Conservation (phyloP, 1,140 invertebrate genomes). For the Capitella teleta region DNA sequence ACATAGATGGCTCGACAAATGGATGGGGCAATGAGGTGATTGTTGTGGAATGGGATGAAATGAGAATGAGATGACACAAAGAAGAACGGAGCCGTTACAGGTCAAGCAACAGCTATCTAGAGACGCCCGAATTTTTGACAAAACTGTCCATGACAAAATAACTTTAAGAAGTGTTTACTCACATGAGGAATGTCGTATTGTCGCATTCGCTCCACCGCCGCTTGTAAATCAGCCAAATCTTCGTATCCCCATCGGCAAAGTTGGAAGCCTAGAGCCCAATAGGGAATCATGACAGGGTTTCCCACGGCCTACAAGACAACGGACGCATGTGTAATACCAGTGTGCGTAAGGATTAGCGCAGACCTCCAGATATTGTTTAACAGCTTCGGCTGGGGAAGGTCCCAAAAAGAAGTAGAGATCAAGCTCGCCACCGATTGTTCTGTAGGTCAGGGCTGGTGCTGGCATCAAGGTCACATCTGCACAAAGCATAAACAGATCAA, state of each 20-base stretch:
- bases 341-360: background rate
- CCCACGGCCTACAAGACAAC: constrained; percentile 33
- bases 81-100: too few relatives aligned
- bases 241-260: constrained; percentile 41
- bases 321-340: background rate
- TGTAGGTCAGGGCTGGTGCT: constrained; percentile 28
- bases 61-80: too few relatives aligned
- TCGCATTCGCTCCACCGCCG: constrained; percentile 24
- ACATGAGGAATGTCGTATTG: constrained; percentile 30
- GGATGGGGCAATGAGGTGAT: too few relatives aligned
- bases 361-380: constrained; percentile 54
- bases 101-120: too few relatives aligned
- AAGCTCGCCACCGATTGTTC: constrained; percentile 37
- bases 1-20: too few relatives aligned
- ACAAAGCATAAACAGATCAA: too few relatives aligned
- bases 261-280: constrained; percentile 48
- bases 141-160: too few relatives aligned
- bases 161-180: too few relatives aligned
- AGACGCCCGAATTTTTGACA: too few relatives aligned
- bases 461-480: constrained; percentile 29
- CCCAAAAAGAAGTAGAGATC: constrained; percentile 40
- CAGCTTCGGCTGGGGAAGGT: constrained; percentile 54
- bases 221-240: constrained; percentile 20
- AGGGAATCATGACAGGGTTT: constrained; percentile 43
- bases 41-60: too few relatives aligned